phyloP scores from a whole-genome alignment of 2,888 invertebrate species.

The Cephus nigrinus region DNA sequence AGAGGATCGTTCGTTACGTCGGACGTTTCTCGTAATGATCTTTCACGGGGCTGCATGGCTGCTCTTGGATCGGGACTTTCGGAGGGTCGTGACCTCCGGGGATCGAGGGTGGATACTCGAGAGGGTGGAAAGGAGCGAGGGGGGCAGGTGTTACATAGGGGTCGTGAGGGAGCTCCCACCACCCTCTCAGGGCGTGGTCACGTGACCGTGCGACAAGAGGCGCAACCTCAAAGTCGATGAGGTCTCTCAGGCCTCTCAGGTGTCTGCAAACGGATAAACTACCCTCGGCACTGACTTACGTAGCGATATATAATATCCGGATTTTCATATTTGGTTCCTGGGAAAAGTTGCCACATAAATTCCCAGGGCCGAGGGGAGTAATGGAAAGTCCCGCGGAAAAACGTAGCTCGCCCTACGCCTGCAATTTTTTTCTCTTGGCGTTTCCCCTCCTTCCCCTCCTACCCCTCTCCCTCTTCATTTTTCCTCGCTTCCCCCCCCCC shows the following conservation, averaged over 20 bases:
- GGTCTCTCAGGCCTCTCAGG: background rate
- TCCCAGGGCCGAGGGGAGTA: slow-evolving; percentile 15
- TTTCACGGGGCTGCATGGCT: background rate
- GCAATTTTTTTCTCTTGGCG: slow-evolving; percentile 23
- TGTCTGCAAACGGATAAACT: slow-evolving; percentile 36
- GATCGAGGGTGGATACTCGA: background rate
- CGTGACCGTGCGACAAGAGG: background rate
- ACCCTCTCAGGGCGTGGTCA: background rate
- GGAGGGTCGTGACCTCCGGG: background rate
- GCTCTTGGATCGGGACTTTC: background rate
- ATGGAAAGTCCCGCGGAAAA: slow-evolving; percentile 30
- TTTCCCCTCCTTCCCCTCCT: background rate
- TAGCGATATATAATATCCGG: slow-evolving; percentile 44
- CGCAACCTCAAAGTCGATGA: background rate
- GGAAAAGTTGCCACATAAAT: slow-evolving; percentile 51
- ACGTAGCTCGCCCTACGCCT: slow-evolving; percentile 39
- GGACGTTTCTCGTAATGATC: background rate
- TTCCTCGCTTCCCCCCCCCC: slow-evolving; percentile 11
- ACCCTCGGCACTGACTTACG: slow-evolving; percentile 31
- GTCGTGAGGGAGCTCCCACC: background rate
- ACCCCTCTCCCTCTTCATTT: background rate
- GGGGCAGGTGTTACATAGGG: too few species aligned
- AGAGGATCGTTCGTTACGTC: background rate
- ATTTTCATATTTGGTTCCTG: slow-evolving; percentile 43
- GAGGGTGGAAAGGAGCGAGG: background rate